Evolutionary conservation across 2,797 vertebrate genomes (phyloP), one percentile per base, ranked within the genome.

Genomic region (Leptatherina wallacei): DNA sequence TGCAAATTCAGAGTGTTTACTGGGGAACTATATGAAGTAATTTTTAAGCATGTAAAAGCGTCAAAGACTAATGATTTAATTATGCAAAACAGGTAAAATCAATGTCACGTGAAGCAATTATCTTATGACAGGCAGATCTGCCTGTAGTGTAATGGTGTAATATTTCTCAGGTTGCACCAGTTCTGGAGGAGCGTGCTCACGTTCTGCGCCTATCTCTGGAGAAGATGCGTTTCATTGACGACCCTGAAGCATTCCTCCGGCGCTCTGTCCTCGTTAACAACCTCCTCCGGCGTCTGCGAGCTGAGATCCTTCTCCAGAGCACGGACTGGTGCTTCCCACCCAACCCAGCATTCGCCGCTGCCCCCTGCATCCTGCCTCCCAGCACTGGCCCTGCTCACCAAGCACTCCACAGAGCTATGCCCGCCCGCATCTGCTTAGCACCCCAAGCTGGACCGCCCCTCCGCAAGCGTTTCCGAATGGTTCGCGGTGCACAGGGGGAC

Each of bases 211-310:
- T 99, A 91, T 99, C 98, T 74, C 90, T 99, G 91, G 97, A 98
- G 86, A 99, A 99, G 91, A 95, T 99, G 73, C 96, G 97, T 64
- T 98, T 98, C 86, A 98, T 99, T 0, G 97, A 99, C 0, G 97
- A 99, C 77, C 98, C 98, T 0, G 98, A 99, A 83, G 96, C 96
- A 27, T 99, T 98, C 84, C 94, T 99, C 63, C 94, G 97, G 1
- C 95, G 97, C 80, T 98, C 97, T 0, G 98, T 99, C 72, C 96
- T 99, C 4, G 98, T 99, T 30, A 99, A 99, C 92, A 99, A 99
- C 70, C 93, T 99, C 51, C 96, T 99, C 82, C 96, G 97, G 12
- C 95, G 97, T 70, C 95, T 99, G 82, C 95, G 97, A 0, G 95
- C 96, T 0, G 97, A 98, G 81, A 98, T 99, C 74, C 89, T 98